Evolutionary conservation across 2,888 invertebrate species (phyloP).

Genomic region (Chromoteleia sp.): DNA sequence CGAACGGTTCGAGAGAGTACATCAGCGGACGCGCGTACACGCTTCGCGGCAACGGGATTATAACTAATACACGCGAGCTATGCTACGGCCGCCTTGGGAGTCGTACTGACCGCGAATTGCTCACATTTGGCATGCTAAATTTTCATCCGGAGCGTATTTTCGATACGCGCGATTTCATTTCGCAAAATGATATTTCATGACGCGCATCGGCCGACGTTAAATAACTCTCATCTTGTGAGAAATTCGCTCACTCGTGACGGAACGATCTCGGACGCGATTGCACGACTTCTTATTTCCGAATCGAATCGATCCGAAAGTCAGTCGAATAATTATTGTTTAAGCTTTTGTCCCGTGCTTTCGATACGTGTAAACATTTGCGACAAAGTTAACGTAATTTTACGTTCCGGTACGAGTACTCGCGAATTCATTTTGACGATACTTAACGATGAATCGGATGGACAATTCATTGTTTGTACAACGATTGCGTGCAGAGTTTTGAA

Average conservation of each 20-base stretch:
- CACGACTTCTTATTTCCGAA: too few relatives aligned
- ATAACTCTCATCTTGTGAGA: slow-evolving; percentile 31
- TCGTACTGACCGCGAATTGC: slow-evolving; percentile 76
- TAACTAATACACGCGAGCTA: slow-evolving; percentile 58
- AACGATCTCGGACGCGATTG: not conserved
- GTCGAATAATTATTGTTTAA: too few relatives aligned
- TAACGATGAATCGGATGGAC: too few relatives aligned
- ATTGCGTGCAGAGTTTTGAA: not conserved
- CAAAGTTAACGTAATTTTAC: too few relatives aligned
- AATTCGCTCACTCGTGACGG: slow-evolving; percentile 31
- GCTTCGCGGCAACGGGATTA: slow-evolving; percentile 29
- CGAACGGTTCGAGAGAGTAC: slow-evolving; percentile 21
- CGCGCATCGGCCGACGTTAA: slow-evolving; percentile 35
- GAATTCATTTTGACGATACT: too few relatives aligned
- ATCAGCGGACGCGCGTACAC: slow-evolving; percentile 34
- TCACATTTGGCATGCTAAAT: slow-evolving; percentile 53
- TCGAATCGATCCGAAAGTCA: too few relatives aligned
- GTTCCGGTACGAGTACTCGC: too few relatives aligned
- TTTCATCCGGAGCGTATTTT: slow-evolving; percentile 52
- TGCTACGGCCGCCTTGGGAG: slow-evolving; percentile 79
- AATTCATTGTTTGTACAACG: too few relatives aligned
- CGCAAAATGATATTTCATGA: slow-evolving; percentile 56
- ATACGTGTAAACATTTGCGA: too few relatives aligned
- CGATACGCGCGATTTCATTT: slow-evolving; percentile 59
- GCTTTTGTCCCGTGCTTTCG: too few relatives aligned